Percentiles rank a stretch among this genome's conserved stretches.
Conservation (phyloP, 92 coral and sea anemone genomes). For the Parazoanthus swiftii region DNA sequence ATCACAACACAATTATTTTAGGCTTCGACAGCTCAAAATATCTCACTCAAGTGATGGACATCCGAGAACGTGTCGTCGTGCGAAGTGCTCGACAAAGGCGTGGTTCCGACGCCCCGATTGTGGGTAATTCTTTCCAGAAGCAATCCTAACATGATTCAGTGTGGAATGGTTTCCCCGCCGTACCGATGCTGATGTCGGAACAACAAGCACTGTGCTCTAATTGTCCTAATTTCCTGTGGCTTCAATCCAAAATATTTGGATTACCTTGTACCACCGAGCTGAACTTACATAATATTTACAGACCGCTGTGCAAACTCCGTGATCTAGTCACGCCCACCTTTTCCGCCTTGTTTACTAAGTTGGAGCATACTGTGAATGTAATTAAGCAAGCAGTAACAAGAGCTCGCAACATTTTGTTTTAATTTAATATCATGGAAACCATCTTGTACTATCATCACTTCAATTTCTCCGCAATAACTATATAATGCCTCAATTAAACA, state of each 20-base stretch:
- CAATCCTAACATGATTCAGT: background rate
- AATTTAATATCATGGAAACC: background rate
- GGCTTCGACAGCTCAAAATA: background rate
- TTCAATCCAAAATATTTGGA: constrained; percentile 22
- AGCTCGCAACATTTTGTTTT: constrained; percentile 9
- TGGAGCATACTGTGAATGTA: background rate
- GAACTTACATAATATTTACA: background rate
- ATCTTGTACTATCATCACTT: background rate
- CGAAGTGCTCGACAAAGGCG: background rate
- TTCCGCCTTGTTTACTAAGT: background rate
- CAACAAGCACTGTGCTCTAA: background rate
- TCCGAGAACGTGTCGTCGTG: background rate
- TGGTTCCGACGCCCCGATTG: background rate
- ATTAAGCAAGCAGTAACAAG: background rate
- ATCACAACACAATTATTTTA: background rate
- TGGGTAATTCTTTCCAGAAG: background rate
- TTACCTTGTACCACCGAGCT: background rate
- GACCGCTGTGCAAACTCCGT: background rate
- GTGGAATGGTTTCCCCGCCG: background rate
- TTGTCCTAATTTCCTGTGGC: constrained; percentile 9
- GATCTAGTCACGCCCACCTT: constrained; percentile 4
- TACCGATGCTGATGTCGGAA: background rate
- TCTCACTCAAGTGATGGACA: background rate
- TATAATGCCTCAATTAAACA: background rate
- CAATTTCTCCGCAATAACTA: background rate